phyloP scores from a whole-genome alignment of 2,888 invertebrate species.

The Dysmachus trigonus region DNA sequence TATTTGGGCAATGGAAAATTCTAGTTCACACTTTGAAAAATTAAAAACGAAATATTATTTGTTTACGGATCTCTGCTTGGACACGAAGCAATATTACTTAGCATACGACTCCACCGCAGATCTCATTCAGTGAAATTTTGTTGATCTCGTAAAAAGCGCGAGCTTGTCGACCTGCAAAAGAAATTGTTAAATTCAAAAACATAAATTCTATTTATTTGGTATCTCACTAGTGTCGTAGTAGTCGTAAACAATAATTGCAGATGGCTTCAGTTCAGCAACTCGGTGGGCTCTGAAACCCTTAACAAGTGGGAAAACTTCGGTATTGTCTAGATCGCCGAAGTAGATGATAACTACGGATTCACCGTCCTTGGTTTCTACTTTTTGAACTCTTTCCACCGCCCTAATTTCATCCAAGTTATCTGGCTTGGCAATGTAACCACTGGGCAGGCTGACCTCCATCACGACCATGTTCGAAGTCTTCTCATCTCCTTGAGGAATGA shows the following conservation, averaged over 20 bases:
- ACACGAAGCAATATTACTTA: neutral
- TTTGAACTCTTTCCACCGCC: slow-evolving; percentile 64
- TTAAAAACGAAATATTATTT: too few species aligned
- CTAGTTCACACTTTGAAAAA: too few species aligned
- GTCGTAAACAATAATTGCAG: slow-evolving; percentile 85
- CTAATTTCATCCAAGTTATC: slow-evolving; percentile 73
- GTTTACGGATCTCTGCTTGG: too few species aligned
- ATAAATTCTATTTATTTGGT: neutral
- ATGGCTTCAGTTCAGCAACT: slow-evolving; percentile 86
- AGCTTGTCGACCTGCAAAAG: neutral
- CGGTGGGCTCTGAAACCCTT: slow-evolving; percentile 84
- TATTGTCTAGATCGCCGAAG: slow-evolving; percentile 72
- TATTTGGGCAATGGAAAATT: too few species aligned
- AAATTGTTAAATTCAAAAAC: neutral
- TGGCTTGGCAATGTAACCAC: slow-evolving; percentile 85
- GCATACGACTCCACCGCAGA: neutral
- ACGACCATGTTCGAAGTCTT: slow-evolving; percentile 86
- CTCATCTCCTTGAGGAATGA: slow-evolving; percentile 69
- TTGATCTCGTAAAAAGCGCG: neutral
- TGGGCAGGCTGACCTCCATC: slow-evolving; percentile 88
- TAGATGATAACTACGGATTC: slow-evolving; percentile 74
- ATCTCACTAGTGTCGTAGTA: slow-evolving; percentile 89
- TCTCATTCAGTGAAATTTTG: neutral
- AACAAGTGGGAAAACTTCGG: slow-evolving; percentile 83
- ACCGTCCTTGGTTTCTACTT: slow-evolving; percentile 74